These are phyloP conservation scores for Beaufortia kweichowensis DNA, from an alignment of 2,113 vertebrate genomes.

Conservation along the genomic window DNA sequence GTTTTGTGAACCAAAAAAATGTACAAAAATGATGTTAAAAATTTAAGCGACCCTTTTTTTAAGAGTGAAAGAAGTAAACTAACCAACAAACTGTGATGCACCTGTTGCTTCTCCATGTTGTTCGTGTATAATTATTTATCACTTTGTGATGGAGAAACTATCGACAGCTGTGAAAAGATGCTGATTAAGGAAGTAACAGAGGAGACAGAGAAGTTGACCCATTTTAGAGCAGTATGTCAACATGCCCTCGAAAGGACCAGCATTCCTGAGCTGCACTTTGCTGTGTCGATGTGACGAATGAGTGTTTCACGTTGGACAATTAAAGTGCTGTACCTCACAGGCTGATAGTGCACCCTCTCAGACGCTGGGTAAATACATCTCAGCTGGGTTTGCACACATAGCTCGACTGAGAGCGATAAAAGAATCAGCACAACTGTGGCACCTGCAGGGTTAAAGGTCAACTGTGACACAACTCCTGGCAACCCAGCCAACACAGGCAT, in stretches of 20 bases:
- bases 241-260: slow-evolving; percentile 39
- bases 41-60: too few relatives aligned
- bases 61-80: too few relatives aligned
- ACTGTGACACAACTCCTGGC: slow-evolving; percentile 36
- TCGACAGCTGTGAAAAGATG: slow-evolving; percentile 3
- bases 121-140: background rate
- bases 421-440: slow-evolving; percentile 40
- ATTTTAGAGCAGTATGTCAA: slow-evolving; percentile 46
- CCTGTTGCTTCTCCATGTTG: slow-evolving; percentile 1
- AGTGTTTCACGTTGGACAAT: slow-evolving; percentile 20
- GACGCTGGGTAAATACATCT: slow-evolving; percentile 56
- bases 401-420: slow-evolving; percentile 37
- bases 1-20: too few relatives aligned
- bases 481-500: slow-evolving; percentile 34
- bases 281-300: slow-evolving; percentile 54
- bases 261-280: slow-evolving; percentile 57
- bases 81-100: background rate
- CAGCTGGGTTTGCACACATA: slow-evolving; percentile 48
- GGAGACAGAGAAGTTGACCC: slow-evolving; percentile 2
- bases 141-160: background rate
- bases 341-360: slow-evolving; percentile 49
- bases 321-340: slow-evolving; percentile 17
- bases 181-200: background rate
- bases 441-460: slow-evolving; percentile 20
- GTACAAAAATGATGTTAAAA: too few relatives aligned